Evolutionary conservation across 2,797 vertebrate species (phyloP), one percentile per base, ranked within the genome.

Genomic region (Pachyuromys duprasi): DNA sequence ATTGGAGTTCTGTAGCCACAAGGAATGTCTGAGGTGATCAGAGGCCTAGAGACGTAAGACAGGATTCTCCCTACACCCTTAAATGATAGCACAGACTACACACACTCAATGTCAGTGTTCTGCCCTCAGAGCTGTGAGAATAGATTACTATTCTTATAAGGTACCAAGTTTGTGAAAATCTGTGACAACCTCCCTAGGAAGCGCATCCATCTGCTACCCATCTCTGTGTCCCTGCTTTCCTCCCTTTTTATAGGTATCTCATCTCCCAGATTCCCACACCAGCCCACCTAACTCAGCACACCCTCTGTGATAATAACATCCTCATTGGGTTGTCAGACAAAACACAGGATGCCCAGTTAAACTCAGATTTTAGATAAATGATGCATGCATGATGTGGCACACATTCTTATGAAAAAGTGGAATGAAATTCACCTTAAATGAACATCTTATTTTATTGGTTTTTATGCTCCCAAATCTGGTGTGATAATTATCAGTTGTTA

Each of bases 391-490:
- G 80, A 70, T 86, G 80, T 89, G n/a, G n/a, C 74, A 55, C 17
- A 36, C 39, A 17, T 80, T 84, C 89, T 15, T 86, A 65, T 60
- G 33, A 80, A 87, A 42, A 79, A 36, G 9, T 18, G 31, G 69
- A 63, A 39, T n/a, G 42, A 94, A 83, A 67, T 36, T 72, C 82
- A 67, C 55, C 72, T 87, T 90, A 90, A 74, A 65, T 33, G 55
- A 5, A 14, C 20, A 39, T 60, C 22, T 55, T 53, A 42, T 39
- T 89, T 93, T 86, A 13, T 82, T 55, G 11, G 31, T 31, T 89
- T 75, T 60, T 42, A 14, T 14, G 13, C 17, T n/a, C 14, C 45
- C 8, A 53, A 45, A 26, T 69, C 14, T n/a, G 55, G 22, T 70
- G 28, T 60, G 36, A 70, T 60, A 70, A 26, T 62, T 36, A 49